Conservation (phyloP, 2,113 vertebrate genomes). For the Deroptyus accipitrinus region DNA sequence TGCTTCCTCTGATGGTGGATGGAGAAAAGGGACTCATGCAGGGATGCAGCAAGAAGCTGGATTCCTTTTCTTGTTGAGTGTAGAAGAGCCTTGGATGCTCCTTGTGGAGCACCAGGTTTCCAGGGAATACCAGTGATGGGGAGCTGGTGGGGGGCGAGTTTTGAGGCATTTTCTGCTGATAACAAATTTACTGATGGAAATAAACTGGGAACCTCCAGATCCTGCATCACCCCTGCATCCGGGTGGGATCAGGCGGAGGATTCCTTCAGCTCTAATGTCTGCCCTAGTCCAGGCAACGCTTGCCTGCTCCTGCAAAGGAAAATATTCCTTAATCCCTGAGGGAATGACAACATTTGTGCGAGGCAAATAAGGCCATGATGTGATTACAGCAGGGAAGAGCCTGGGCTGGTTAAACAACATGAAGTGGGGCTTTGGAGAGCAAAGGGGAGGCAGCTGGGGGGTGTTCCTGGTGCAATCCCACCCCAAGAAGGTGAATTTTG, state of each 20-base stretch:
- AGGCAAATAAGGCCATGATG: neutral
- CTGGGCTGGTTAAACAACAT: neutral
- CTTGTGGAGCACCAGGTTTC: rapidly evolving
- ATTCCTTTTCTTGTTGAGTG: neutral
- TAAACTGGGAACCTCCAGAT: neutral
- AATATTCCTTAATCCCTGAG: neutral
- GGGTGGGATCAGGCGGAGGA: neutral
- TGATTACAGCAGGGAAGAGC: neutral
- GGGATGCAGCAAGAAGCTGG: neutral
- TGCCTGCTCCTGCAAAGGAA: neutral
- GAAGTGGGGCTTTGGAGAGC: neutral
- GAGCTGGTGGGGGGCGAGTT: rapidly evolving
- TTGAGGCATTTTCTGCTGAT: neutral
- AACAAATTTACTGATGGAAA: neutral
- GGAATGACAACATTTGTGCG: neutral
- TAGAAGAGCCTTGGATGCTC: neutral
- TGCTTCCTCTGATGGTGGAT: neutral
- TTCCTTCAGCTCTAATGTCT: neutral
- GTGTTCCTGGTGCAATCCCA: rapidly evolving
- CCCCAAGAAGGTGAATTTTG: neutral
- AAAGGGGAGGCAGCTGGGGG: rapidly evolving
- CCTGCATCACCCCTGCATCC: rapidly evolving
- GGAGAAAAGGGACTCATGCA: neutral
- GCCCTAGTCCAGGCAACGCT: neutral
- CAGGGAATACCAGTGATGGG: rapidly evolving